These are phyloP conservation scores for Halcyon badia DNA, from an alignment of 2,797 vertebrate species.

Conservation along the genomic window DNA sequence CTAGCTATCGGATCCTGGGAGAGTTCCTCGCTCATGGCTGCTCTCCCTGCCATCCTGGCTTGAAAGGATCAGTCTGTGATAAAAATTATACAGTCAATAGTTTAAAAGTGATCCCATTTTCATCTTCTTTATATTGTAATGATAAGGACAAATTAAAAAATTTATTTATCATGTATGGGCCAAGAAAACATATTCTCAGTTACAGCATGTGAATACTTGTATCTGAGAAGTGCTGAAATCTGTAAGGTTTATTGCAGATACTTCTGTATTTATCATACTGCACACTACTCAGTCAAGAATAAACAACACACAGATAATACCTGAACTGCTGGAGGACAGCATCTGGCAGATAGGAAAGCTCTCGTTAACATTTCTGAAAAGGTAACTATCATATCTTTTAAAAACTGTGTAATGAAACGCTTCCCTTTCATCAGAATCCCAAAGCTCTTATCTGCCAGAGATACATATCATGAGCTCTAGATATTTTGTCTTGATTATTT, in stretches of 20 bases:
- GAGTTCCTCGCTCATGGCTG: neutral
- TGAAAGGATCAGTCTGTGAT: neutral
- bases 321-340: neutral
- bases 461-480: neutral
- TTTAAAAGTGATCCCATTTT: neutral
- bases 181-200: neutral
- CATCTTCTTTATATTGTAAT: neutral
- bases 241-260: neutral
- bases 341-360: neutral
- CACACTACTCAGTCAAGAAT: neutral
- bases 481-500: neutral
- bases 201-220: neutral
- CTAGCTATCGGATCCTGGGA: neutral
- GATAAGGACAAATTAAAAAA: neutral
- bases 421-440: slow-evolving; percentile 12
- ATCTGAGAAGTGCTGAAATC: neutral
- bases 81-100: neutral
- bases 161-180: accelerated
- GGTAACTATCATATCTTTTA: neutral
- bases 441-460: slow-evolving; percentile 1
- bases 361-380: neutral
- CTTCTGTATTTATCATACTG: neutral
- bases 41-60: neutral
- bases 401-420: neutral
- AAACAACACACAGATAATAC: neutral